Conservation (phyloP, 2,888 invertebrate species). For the Lagria hirta region DNA sequence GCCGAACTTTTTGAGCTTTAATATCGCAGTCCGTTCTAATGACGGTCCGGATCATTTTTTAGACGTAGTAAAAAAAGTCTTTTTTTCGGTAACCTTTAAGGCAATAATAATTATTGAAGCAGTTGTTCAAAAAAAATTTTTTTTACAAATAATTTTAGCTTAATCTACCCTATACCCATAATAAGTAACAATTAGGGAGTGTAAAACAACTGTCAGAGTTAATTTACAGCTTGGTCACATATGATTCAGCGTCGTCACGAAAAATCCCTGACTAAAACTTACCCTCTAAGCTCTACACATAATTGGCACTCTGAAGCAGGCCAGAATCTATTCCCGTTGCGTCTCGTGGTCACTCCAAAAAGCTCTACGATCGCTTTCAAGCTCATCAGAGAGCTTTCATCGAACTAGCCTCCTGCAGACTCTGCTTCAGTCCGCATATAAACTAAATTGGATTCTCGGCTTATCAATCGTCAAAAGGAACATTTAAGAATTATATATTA, state of each 20-base stretch:
- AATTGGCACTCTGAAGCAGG: conserved; percentile 25
- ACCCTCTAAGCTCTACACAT: conserved; percentile 21
- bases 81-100: no score
- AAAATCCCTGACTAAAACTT: no score
- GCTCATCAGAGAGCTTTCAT: conserved; percentile 37
- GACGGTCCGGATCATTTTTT: conserved; percentile 9
- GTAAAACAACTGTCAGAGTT: no score
- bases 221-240: no score
- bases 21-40: conserved; percentile 6
- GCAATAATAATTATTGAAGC: no score
- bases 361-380: conserved; percentile 31
- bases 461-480: conserved; percentile 29
- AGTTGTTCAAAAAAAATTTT: no score
- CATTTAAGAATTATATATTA: conserved; percentile 22
- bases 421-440: conserved; percentile 32
- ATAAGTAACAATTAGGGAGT: no score
- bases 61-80: background rate
- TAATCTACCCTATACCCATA: no score
- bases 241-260: no score
- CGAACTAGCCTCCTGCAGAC: conserved; percentile 30
- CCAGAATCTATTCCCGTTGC: conserved; percentile 27
- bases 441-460: conserved; percentile 35
- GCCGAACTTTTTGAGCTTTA: conserved; percentile 8
- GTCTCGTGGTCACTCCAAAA: conserved; percentile 28
- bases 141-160: no score